Conservation (phyloP, 1,140 invertebrate genomes). For the Macrosteles quadrilineatus region DNA sequence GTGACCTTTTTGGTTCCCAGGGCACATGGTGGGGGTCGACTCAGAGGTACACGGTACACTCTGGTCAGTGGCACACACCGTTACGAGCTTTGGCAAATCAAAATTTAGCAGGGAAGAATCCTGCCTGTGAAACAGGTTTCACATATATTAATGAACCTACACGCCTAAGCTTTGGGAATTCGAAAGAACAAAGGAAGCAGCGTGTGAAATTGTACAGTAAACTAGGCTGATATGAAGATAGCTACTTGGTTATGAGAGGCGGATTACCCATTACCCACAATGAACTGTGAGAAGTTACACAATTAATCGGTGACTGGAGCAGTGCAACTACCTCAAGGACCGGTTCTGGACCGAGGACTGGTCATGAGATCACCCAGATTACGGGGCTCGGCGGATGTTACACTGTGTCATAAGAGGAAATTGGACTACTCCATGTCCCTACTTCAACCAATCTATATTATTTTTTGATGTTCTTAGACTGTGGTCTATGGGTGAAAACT, state of each 20-base stretch:
- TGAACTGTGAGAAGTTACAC: not conserved
- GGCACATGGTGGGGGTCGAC: conserved; percentile 5
- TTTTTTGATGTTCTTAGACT: no score
- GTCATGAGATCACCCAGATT: not conserved
- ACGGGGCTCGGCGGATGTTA: not conserved
- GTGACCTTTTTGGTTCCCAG: conserved; percentile 30
- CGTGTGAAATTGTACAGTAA: no score
- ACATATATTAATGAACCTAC: no score
- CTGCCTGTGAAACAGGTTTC: conserved; percentile 4
- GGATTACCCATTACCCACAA: no score
- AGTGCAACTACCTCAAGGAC: not conserved
- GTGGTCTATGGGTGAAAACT: no score
- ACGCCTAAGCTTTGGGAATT: no score
- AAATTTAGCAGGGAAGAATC: not conserved
- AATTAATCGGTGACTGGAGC: not conserved
- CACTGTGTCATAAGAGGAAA: not conserved
- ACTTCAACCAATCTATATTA: no score
- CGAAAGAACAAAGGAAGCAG: no score
- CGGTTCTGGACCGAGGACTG: not conserved
- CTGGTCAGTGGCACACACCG: conserved; percentile 18
- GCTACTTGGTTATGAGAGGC: no score
- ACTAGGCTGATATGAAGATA: no score
- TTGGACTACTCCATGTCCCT: no score
- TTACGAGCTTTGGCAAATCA: not conserved
- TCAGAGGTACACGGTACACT: conserved; percentile 25